A percentile compares a stretch with the other conserved stretches of the same genome.
phyloP scores from a whole-genome alignment of 2,113 vertebrate species.

The Pristiophorus japonicus region DNA sequence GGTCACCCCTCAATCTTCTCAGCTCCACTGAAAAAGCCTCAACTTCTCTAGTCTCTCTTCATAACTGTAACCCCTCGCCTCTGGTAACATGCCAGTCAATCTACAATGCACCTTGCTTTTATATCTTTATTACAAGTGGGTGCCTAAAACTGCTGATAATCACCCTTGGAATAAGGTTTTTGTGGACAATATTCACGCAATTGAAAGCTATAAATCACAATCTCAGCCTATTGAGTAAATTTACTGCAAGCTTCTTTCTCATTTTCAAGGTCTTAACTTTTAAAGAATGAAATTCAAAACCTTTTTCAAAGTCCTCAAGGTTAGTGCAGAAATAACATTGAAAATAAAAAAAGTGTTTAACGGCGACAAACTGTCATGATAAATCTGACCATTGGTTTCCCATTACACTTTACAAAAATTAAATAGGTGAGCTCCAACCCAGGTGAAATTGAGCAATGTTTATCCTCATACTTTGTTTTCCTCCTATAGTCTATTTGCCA shows the following conservation, averaged over 20 bases:
- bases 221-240: neutral
- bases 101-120: neutral
- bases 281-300: neutral
- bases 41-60: neutral
- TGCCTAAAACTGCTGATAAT: neutral
- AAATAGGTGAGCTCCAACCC: neutral
- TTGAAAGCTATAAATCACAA: neutral
- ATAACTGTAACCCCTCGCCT: neutral
- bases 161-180: neutral
- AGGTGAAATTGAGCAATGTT: neutral
- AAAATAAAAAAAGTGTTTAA: neutral
- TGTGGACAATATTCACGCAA: neutral
- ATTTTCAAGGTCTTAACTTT: neutral
- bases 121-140: neutral
- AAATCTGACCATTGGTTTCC: neutral
- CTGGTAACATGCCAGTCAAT: neutral
- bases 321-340: neutral
- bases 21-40: neutral
- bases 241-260: neutral
- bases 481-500: neutral
- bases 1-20: neutral
- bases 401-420: neutral
- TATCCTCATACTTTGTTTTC: neutral
- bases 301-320: neutral
- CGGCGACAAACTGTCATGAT: neutral